Evolutionary conservation across 1,140 invertebrate genomes (phyloP).

Genomic region (Nasonia giraulti): DNA sequence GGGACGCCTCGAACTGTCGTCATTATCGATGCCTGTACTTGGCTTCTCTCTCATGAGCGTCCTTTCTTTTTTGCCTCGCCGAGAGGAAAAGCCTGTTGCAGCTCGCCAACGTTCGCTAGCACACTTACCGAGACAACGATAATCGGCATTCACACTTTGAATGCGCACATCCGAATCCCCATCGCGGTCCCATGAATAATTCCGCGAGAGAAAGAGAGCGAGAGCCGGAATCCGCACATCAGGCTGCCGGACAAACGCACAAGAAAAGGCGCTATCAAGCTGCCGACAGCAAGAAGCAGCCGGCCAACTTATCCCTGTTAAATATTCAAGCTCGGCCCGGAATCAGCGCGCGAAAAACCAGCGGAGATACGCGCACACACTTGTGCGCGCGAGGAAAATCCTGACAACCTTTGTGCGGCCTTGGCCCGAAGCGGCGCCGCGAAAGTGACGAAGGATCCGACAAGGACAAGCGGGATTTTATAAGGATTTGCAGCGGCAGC

Average conservation of each 20-base stretch:
- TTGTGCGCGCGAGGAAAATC: neutral
- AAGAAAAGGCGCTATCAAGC: neutral
- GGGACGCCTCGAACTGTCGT: neutral
- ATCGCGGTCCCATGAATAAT: neutral
- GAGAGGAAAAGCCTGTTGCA: neutral
- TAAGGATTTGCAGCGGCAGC: neutral
- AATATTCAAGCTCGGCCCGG: constrained; percentile 1
- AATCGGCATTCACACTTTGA: too few relatives aligned
- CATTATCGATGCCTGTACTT: neutral
- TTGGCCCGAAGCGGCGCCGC: neutral
- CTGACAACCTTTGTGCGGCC: neutral
- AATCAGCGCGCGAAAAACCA: neutral
- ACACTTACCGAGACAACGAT: too few relatives aligned
- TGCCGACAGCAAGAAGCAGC: neutral
- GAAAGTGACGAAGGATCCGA: constrained; percentile 9
- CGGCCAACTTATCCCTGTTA: neutral
- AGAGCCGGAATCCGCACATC: neutral
- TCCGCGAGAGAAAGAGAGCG: neutral
- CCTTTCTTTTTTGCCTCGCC: neutral
- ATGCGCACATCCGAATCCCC: neutral
- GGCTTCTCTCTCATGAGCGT: neutral
- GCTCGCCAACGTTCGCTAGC: too few relatives aligned
- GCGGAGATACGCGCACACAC: neutral
- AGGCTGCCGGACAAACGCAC: too few relatives aligned
- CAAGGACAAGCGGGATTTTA: constrained; percentile 2